Conservation (phyloP, 2,888 invertebrate species). For the Eugnorisma glareosa region DNA sequence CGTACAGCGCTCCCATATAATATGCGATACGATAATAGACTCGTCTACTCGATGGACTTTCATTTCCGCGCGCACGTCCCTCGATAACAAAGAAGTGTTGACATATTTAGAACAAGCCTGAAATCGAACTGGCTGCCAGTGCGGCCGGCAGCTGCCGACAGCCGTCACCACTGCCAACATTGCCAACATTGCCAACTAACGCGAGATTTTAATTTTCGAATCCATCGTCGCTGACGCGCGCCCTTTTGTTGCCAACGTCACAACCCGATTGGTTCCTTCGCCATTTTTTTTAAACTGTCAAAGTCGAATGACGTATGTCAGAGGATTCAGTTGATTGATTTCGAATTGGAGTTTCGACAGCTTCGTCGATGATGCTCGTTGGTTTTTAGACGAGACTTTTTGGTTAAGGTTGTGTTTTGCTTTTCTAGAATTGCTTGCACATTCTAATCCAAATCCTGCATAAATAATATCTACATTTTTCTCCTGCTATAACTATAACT, state of each 20-base stretch:
- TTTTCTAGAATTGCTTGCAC: neutral
- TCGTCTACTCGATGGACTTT: slow-evolving; percentile 87
- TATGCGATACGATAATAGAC: slow-evolving; percentile 86
- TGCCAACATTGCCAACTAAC: slow-evolving; percentile 81
- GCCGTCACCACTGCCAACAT: slow-evolving; percentile 84
- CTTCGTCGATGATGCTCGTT: slow-evolving; percentile 34
- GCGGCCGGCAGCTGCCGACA: slow-evolving; percentile 78
- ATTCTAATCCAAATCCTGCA: neutral
- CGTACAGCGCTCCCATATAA: slow-evolving; percentile 75
- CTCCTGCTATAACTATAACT: neutral
- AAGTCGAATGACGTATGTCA: slow-evolving; percentile 83
- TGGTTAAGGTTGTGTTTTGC: neutral
- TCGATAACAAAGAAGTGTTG: slow-evolving; percentile 90
- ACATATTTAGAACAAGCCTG: slow-evolving; percentile 91
- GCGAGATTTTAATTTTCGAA: slow-evolving; percentile 90
- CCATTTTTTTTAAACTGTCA: slow-evolving; percentile 81
- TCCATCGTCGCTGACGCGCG: slow-evolving; percentile 81
- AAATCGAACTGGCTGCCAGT: slow-evolving; percentile 85
- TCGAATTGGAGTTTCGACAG: slow-evolving; percentile 79
- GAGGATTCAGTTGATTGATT: slow-evolving; percentile 83
- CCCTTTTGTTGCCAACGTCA: slow-evolving; percentile 85
- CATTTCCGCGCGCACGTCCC: slow-evolving; percentile 89
- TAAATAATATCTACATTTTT: neutral
- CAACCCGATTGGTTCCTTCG: slow-evolving; percentile 84
- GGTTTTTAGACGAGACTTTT: slow-evolving; percentile 37